A percentile compares a stretch with the other conserved stretches of the same genome.
Evolutionary conservation across 2,113 vertebrate species (phyloP).

Genomic region (Arothron firmamentum): DNA sequence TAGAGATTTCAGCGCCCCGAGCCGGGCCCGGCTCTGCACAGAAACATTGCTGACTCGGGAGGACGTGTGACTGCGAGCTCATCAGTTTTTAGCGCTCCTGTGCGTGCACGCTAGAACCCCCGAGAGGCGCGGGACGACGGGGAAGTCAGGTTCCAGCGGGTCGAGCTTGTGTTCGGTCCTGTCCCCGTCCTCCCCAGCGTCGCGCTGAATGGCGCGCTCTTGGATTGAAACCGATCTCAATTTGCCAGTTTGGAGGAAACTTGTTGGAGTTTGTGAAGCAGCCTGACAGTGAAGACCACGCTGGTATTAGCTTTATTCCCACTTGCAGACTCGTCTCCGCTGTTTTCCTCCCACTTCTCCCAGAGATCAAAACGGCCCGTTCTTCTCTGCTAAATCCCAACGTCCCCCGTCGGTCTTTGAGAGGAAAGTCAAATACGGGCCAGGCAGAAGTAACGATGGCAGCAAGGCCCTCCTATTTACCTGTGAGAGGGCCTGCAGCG

Average conservation of each 20-base stretch:
- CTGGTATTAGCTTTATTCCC: background rate
- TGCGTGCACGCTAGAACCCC: no score
- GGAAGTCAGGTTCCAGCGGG: no score
- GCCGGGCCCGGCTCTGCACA: background rate
- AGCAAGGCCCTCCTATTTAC: constrained; percentile 47
- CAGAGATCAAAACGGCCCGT: constrained; percentile 31
- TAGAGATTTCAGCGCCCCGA: no score
- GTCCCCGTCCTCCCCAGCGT: constrained; percentile 1
- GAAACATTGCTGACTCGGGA: constrained; percentile 42
- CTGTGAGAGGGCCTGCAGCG: constrained; percentile 40
- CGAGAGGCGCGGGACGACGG: no score
- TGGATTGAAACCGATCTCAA: background rate
- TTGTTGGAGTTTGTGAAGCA: background rate
- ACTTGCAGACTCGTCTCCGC: constrained; percentile 4
- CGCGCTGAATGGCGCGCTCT: background rate
- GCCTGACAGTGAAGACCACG: background rate
- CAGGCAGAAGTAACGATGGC: constrained; percentile 34
- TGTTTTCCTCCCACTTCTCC: constrained; percentile 33
- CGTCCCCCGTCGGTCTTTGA: constrained; percentile 5
- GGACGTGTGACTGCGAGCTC: constrained; percentile 37
- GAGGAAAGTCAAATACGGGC: constrained; percentile 44
- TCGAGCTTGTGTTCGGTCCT: no score
- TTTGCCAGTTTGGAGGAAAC: background rate
- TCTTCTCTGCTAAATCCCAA: constrained; percentile 34
- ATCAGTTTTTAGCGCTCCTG: constrained; percentile 22